These are phyloP conservation scores for Linnaemya tessellans DNA, from an alignment of 2,888 invertebrate species.

Conservation along the genomic window DNA sequence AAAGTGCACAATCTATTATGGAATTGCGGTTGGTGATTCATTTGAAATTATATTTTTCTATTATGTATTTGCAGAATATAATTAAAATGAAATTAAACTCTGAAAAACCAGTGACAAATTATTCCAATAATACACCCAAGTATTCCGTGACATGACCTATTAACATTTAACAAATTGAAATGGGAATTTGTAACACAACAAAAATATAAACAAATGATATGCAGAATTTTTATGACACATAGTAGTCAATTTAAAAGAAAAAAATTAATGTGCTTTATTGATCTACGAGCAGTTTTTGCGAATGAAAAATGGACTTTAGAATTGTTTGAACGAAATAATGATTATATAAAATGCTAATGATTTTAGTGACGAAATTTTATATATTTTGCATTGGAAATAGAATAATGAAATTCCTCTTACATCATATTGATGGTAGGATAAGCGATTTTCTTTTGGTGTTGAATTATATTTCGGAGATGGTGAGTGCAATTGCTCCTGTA, in stretches of 20 bases:
- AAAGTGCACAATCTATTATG: not conserved
- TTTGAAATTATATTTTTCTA: slow-evolving; percentile 25
- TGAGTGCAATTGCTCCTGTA: slow-evolving; percentile 79
- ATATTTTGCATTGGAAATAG: not conserved
- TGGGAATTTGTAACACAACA: not conserved
- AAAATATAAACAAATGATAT: slow-evolving; percentile 12
- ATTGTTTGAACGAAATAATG: slow-evolving; percentile 11
- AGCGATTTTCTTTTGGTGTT: slow-evolving; percentile 81
- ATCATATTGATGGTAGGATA: slow-evolving; percentile 82
- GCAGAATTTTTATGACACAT: slow-evolving; percentile 11
- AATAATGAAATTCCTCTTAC: slow-evolving; percentile 77
- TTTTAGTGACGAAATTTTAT: slow-evolving; percentile 14
- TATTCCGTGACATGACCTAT: slow-evolving; percentile 65
- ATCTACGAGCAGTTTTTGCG: not conserved
- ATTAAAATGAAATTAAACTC: slow-evolving; percentile 40
- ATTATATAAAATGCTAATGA: slow-evolving; percentile 17
- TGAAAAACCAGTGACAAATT: slow-evolving; percentile 35
- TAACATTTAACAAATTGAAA: slow-evolving; percentile 52
- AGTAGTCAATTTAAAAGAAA: not conserved
- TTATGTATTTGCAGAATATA: slow-evolving; percentile 28
- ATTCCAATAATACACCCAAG: slow-evolving; percentile 34
- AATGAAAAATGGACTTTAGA: not conserved
- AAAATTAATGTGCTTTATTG: not conserved
- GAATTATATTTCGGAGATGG: slow-evolving; percentile 81
- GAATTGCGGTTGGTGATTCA: slow-evolving; percentile 54